Conservation (phyloP, 2,113 vertebrate species). For the Cisticola juncidis region DNA sequence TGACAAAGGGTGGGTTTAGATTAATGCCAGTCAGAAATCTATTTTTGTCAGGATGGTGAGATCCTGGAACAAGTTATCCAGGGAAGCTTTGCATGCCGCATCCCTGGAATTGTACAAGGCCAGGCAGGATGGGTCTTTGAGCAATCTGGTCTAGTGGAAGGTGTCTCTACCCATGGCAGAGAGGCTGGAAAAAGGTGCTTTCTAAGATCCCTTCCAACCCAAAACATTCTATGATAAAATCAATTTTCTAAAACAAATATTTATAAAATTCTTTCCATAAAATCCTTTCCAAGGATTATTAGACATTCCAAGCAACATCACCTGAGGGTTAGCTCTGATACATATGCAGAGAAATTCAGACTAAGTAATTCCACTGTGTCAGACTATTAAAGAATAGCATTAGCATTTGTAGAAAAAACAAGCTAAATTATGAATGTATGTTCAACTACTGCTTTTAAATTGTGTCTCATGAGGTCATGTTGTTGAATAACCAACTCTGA, state of each 20-base stretch:
- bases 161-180: neutral
- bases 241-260: neutral
- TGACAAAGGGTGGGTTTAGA: neutral
- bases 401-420: neutral
- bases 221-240: neutral
- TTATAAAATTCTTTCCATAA: neutral
- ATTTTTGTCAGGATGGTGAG: neutral
- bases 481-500: constrained; percentile 6
- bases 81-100: neutral
- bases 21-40: neutral
- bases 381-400: neutral
- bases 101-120: neutral
- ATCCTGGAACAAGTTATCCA: neutral
- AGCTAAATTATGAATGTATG: neutral
- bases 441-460: neutral
- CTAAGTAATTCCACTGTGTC: neutral
- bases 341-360: neutral
- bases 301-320: neutral
- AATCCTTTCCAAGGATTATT: neutral
- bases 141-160: neutral
- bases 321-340: neutral
- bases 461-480: neutral
- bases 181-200: neutral
- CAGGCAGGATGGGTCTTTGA: neutral
- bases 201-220: neutral